Evolutionary conservation across 2,113 vertebrate species (phyloP), one percentile per base, ranked within the genome.

Genomic region (Lophura nycthemera): DNA sequence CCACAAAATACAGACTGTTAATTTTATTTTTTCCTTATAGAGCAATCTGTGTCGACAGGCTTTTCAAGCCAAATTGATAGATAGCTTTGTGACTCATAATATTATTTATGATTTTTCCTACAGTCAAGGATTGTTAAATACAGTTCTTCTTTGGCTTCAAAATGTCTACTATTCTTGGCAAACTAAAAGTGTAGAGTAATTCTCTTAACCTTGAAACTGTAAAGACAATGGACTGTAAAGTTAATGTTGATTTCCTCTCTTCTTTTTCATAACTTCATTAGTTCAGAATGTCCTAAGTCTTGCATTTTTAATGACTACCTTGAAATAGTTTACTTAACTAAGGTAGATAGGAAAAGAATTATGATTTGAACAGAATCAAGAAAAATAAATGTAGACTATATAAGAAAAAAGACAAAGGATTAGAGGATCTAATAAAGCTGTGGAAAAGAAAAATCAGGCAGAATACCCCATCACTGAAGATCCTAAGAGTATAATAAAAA

Each of bases 51-150:
- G 93, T 95, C 88, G 86, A 74, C 70, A 84, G 73, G 52, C 27
- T 94, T 94, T 94, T 85, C 80, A 89, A 82, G 52, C 21, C 88
- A 77, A 86, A 84, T 50, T 95, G 83, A 91, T 80, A 73, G 90
- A 95, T 86, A 69, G 63, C 43, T 94, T 96, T 66, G 86, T 79
- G 77, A 94, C 57, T 94, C 83, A 93, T 27, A 54, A 72, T 63
- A 86, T 95, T 93, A 92, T 93, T 91, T 94, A 89, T 63, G 50
- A 86, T 90, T 94, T 90, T 88, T 93, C 60, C 75, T 89, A 66
- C 36, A 66, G 42, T 70, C 5, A 4, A 85, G 16, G 42, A 76
- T 47, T 85, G 42, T 50, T 79, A 83, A 45, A 85, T 89, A 86
- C 30, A 52, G 56, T 77, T 93, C 45, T 86, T 89, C 73, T 80